A percentile compares a stretch with the other conserved stretches of the same genome.
phyloP scores from a whole-genome alignment of 2,113 vertebrate species.

The Protobothrops mucrosquamatus region DNA sequence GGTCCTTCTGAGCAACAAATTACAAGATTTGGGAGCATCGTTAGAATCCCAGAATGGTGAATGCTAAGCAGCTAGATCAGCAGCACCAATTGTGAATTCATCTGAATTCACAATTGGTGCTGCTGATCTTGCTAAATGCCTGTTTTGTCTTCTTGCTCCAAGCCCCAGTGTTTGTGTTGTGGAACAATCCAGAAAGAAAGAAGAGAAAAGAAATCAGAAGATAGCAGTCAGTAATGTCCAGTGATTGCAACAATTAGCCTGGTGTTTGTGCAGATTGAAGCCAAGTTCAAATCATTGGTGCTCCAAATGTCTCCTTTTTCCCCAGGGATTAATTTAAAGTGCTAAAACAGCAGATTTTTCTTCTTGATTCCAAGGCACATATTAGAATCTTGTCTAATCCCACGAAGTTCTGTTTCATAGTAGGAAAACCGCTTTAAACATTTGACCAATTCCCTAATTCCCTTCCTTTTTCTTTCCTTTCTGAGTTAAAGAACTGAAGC shows the following conservation, averaged over 20 bases:
- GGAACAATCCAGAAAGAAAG: background rate
- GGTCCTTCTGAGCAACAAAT: background rate
- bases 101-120: background rate
- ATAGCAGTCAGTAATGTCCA: background rate
- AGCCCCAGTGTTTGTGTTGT: background rate
- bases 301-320: background rate
- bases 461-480: background rate
- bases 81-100: too few species aligned
- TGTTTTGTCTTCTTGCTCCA: background rate
- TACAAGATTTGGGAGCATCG: background rate
- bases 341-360: background rate
- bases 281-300: background rate
- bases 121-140: background rate
- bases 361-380: background rate
- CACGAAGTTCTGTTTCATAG: background rate
- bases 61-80: background rate
- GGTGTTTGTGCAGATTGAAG: too few species aligned
- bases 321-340: too few species aligned
- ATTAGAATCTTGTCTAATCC: background rate
- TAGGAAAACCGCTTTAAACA: background rate
- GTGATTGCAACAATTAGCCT: background rate
- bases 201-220: background rate
- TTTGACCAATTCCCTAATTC: background rate
- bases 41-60: background rate
- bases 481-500: background rate